Percentiles rank a stretch among this genome's conserved stretches.
phyloP scores from a whole-genome alignment of 2,113 vertebrate species.

The Tachuris rubrigastra region DNA sequence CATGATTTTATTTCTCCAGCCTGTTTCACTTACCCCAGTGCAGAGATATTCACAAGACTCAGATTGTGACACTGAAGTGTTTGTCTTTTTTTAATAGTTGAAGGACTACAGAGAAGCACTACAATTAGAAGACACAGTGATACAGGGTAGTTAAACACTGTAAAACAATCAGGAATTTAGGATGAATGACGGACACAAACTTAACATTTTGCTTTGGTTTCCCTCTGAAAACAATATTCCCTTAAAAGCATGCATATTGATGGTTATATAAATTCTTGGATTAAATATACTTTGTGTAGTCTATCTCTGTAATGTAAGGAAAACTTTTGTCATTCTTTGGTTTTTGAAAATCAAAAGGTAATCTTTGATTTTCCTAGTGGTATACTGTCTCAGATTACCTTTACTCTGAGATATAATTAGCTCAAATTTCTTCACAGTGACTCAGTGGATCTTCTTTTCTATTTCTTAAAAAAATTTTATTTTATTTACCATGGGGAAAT shows the following conservation, averaged over 20 bases:
- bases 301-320: neutral
- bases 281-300: neutral
- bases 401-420: neutral
- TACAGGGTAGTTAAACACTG: neutral
- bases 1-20: neutral
- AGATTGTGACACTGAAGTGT: neutral
- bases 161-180: neutral
- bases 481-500: neutral
- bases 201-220: neutral
- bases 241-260: neutral
- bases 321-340: neutral
- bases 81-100: neutral
- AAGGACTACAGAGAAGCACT: neutral
- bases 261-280: neutral
- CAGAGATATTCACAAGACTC: neutral
- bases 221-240: neutral
- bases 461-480: neutral
- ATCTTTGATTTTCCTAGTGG: neutral
- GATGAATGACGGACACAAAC: fast-evolving
- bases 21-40: neutral
- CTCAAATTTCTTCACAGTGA: neutral
- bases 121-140: neutral
- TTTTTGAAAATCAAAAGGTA: neutral
- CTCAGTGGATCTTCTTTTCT: neutral
- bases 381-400: neutral